Percentiles rank a stretch among this genome's conserved stretches.
Conservation (phyloP, 2,888 invertebrate genomes). For the Erpobdella octoculata region DNA sequence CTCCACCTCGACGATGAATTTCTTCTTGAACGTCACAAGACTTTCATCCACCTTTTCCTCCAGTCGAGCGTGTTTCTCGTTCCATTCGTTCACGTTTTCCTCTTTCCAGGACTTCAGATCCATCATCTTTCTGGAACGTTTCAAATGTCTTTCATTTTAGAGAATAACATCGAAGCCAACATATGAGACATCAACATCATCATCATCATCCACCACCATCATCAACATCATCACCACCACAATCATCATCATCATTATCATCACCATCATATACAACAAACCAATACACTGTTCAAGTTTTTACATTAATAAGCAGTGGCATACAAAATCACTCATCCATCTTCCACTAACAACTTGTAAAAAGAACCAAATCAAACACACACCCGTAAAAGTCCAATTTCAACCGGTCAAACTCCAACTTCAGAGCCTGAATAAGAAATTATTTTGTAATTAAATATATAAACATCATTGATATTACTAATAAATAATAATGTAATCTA, state of each 20-base stretch:
- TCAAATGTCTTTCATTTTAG: not conserved
- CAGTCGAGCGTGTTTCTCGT: not conserved
- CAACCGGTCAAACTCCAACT: not conserved
- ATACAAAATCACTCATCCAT: too few relatives aligned
- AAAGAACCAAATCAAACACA: not conserved
- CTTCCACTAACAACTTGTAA: too few relatives aligned
- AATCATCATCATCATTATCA: too few relatives aligned
- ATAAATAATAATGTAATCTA: too few relatives aligned
- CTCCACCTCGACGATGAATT: not conserved
- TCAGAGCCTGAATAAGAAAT: not conserved
- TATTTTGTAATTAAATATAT: not conserved
- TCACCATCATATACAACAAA: too few relatives aligned
- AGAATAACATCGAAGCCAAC: too few relatives aligned
- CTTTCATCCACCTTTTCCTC: not conserved
- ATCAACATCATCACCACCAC: too few relatives aligned
- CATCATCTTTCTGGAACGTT: not conserved
- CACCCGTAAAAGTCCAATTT: not conserved
- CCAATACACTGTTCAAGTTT: too few relatives aligned
- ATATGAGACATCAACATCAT: too few relatives aligned
- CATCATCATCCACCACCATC: too few relatives aligned
- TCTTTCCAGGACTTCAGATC: not conserved
- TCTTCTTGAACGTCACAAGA: not conserved
- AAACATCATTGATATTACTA: too few relatives aligned
- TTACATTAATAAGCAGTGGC: not conserved
- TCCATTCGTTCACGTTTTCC: not conserved